Evolutionary conservation across 2,888 invertebrate genomes (phyloP).

Genomic region (Molorchus minor): DNA sequence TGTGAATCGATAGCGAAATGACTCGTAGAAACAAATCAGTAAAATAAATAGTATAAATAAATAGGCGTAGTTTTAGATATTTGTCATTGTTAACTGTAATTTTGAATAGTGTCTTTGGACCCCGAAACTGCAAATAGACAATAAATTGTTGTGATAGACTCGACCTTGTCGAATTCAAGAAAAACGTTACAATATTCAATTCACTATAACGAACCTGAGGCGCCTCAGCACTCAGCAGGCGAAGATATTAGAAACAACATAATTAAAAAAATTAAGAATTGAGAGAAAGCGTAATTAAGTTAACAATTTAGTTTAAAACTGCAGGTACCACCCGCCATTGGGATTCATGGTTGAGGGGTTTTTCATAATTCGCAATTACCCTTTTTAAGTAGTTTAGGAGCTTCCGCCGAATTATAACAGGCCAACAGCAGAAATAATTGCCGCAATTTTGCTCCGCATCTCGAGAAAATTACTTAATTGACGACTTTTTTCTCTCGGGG

Average conservation of each 20-base stretch:
- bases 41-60: too few relatives aligned
- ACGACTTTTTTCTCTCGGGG: neutral
- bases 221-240: too few relatives aligned
- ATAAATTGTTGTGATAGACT: too few relatives aligned
- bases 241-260: constrained; percentile 17
- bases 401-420: constrained; percentile 29
- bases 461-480: constrained; percentile 21
- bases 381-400: constrained; percentile 35
- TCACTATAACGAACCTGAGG: too few relatives aligned
- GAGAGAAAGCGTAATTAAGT: constrained; percentile 46
- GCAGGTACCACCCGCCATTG: constrained; percentile 44
- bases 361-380: constrained; percentile 40
- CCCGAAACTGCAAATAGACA: too few relatives aligned
- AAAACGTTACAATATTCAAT: too few relatives aligned
- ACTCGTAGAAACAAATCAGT: too few relatives aligned
- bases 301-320: constrained; percentile 53
- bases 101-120: too few relatives aligned
- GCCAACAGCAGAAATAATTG: constrained; percentile 31
- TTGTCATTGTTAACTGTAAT: too few relatives aligned
- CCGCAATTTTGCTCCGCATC: constrained; percentile 25
- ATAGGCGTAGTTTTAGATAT: too few relatives aligned
- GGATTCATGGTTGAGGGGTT: constrained; percentile 44
- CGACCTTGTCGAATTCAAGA: too few relatives aligned
- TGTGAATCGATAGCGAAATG: too few relatives aligned
- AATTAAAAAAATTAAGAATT: constrained; percentile 16